Conservation (phyloP, 2,888 invertebrate species). For the Isoperla grammatica region DNA sequence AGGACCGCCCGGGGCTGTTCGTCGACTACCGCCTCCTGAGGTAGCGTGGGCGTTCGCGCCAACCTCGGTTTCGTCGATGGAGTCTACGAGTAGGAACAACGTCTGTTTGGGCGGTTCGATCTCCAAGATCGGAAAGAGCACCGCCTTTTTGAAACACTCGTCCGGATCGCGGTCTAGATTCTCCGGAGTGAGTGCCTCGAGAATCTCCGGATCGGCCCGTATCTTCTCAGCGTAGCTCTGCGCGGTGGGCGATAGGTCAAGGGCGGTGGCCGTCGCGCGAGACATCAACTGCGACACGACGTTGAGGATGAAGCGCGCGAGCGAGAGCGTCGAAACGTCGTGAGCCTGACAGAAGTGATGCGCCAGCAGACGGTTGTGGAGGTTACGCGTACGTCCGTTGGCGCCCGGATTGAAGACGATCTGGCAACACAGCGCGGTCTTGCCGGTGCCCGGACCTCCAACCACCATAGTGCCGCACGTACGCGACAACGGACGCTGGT, state of each 20-base stretch:
- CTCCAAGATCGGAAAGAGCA: slow-evolving; percentile 80
- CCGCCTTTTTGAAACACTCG: slow-evolving; percentile 82
- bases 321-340: slow-evolving; percentile 76
- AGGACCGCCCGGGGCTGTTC: slow-evolving; percentile 34
- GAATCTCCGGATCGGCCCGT: slow-evolving; percentile 71
- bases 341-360: slow-evolving; percentile 75
- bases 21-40: slow-evolving; percentile 1
- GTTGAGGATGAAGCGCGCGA: slow-evolving; percentile 79
- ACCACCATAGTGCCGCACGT: slow-evolving; percentile 84
- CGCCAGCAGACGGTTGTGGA: slow-evolving; percentile 75
- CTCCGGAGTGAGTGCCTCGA: slow-evolving; percentile 71
- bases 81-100: slow-evolving; percentile 82
- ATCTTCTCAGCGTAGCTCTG: slow-evolving; percentile 39
- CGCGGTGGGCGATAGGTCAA: slow-evolving; percentile 21
- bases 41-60: too few species aligned
- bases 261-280: slow-evolving; percentile 36
- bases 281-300: slow-evolving; percentile 74
- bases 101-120: slow-evolving; percentile 82
- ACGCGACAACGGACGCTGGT: slow-evolving; percentile 77
- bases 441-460: slow-evolving; percentile 91
- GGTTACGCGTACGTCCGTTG: slow-evolving; percentile 59
- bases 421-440: slow-evolving; percentile 84
- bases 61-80: slow-evolving; percentile 68
- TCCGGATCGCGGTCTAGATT: slow-evolving; percentile 84
- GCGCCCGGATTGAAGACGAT: slow-evolving; percentile 62